Percentiles rank a stretch among this genome's conserved stretches.
phyloP scores from a whole-genome alignment of 2,113 vertebrate genomes.

The Zingel zingel region DNA sequence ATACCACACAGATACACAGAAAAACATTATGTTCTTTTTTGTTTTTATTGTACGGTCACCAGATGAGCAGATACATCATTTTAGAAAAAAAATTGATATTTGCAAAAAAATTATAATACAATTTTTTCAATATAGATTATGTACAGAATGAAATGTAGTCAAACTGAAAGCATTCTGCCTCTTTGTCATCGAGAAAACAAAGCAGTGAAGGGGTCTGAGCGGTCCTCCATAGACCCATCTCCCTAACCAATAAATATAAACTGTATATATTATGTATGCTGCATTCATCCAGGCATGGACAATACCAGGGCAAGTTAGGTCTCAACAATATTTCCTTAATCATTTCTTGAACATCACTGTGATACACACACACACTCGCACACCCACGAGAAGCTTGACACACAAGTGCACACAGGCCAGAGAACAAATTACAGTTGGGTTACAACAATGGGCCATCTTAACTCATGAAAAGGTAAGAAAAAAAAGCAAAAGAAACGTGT shows the following conservation, averaged over 20 bases:
- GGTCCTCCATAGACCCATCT: conserved; percentile 63
- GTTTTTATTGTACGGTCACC: conserved; percentile 85
- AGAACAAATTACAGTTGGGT: conserved; percentile 80
- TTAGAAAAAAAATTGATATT: conserved; percentile 85
- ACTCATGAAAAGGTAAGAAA: conserved; percentile 62
- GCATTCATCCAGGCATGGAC: conserved; percentile 78
- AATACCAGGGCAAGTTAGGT: conserved; percentile 74
- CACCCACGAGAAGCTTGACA: conserved; percentile 77
- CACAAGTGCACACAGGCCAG: conserved; percentile 77
- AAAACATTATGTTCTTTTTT: conserved; percentile 57
- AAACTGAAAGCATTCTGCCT: conserved; percentile 75
- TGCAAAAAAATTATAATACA: conserved; percentile 86
- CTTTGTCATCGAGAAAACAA: conserved; percentile 69
- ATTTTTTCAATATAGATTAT: conserved; percentile 86
- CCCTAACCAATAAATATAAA: conserved; percentile 85
- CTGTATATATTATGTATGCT: conserved; percentile 83
- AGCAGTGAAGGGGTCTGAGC: conserved; percentile 61
- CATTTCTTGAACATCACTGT: conserved; percentile 79
- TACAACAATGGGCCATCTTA: conserved; percentile 74
- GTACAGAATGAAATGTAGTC: conserved; percentile 82
- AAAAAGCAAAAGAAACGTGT: conserved; percentile 60
- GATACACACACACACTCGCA: conserved; percentile 57
- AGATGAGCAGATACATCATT: conserved; percentile 87
- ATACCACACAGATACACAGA: conserved; percentile 40
- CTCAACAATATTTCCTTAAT: conserved; percentile 78